These are phyloP conservation scores for Eidolon dupreanum DNA, from an alignment of 2,797 vertebrate species.

Conservation along the genomic window DNA sequence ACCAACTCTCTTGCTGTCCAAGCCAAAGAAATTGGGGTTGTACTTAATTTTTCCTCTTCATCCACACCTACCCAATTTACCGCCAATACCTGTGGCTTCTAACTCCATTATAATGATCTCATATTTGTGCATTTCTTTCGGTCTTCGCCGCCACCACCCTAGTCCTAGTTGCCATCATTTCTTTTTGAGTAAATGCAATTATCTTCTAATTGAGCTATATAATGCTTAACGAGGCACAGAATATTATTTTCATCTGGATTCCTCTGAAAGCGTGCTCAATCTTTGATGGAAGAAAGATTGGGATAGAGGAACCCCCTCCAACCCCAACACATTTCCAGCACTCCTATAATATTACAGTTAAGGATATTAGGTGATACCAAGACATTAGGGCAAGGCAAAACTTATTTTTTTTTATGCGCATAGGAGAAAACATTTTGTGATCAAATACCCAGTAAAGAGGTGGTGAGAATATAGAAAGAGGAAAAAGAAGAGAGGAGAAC, in stretches of 20 bases:
- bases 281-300: neutral
- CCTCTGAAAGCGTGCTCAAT: neutral
- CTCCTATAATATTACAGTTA: neutral
- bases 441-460: neutral
- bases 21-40: neutral
- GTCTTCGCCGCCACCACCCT: neutral
- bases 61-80: neutral
- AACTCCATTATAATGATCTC: neutral
- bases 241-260: slow-evolving; percentile 49
- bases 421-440: neutral
- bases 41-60: neutral
- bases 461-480: neutral
- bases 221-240: slow-evolving; percentile 27
- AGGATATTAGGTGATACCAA: neutral
- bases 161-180: slow-evolving; percentile 9
- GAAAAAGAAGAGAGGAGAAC: neutral
- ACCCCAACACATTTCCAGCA: neutral
- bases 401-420: neutral
- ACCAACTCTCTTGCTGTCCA: neutral
- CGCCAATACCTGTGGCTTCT: neutral
- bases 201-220: slow-evolving; percentile 23
- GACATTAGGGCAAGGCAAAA: neutral
- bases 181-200: slow-evolving; percentile 23
- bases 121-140: neutral
- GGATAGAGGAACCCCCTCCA: neutral